A percentile compares a stretch with the other conserved stretches of the same genome.
Conservation (phyloP, 2,113 vertebrate genomes). For the Hydrolagus affinis region DNA sequence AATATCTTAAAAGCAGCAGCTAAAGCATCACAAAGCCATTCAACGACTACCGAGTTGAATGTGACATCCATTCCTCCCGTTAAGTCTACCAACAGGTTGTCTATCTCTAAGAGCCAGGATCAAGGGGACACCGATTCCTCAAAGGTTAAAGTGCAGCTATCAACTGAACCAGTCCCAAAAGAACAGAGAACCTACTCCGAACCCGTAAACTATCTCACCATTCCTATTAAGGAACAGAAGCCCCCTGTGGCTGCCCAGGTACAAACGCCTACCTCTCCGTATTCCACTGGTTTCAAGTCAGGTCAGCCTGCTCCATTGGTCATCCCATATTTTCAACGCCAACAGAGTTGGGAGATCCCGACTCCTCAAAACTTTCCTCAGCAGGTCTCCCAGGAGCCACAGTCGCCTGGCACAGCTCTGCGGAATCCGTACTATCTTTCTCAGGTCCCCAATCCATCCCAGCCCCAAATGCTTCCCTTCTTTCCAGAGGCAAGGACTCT, state of each 20-base stretch:
- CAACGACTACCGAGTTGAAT: not conserved
- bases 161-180: not conserved
- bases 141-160: not conserved
- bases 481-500: not conserved
- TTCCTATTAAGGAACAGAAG: not conserved
- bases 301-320: not conserved
- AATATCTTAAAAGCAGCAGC: not conserved
- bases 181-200: not conserved
- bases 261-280: conserved; percentile 5
- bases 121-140: not conserved
- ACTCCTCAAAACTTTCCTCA: not conserved
- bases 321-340: conserved; percentile 18
- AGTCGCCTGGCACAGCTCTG: not conserved
- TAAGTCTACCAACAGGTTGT: not conserved
- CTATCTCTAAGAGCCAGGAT: not conserved
- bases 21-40: not conserved
- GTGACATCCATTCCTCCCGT: not conserved
- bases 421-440: not conserved
- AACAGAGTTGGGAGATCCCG: not conserved
- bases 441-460: not conserved
- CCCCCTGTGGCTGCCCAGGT: not conserved
- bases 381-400: not conserved
- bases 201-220: conserved; percentile 3
- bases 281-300: not conserved
- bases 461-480: not conserved